Evolutionary conservation across 2,888 invertebrate species (phyloP), one percentile per base, ranked within the genome.

Genomic region (Patella caerulea): DNA sequence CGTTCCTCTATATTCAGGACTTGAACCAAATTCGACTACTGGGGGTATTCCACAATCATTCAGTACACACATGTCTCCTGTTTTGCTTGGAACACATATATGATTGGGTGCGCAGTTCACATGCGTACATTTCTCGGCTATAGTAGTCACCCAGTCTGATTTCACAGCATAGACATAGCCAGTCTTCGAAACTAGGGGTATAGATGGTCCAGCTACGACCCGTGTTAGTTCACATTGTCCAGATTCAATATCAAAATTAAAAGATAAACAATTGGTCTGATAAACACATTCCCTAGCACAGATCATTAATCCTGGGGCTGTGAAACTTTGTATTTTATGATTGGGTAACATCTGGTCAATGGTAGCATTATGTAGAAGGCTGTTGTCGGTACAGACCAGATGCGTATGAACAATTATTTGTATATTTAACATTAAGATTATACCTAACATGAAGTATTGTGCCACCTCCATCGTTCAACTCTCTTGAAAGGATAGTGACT

Each of bases 231-330:
- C 59, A 59, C 59, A 59, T 59, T 7, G 17, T 59, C 59, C 59
- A 59, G 59, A n/a, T 59, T 59, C 17, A 4, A 14, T 59, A 59
- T 59, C 19, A 19, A 12, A 59, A 59, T 59, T 59, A 59, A 59
- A 59, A 5, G 59, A 59, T 59, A 59, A 59, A 59, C 59, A 59
- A 7, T 59, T 59, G 0, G 59, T 59, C 19, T 59, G 59, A 15
- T 59, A 59, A 59, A 59, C 65, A 65, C 65, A 65, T 65, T 65
- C 65, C 19, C 24, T 65, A 65, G 19, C 65, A 65, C 65, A 65
- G n/a, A 19, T 65, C 65, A 65, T 65, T 19, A 65, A 29, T 29
- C 29, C 29, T 2, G 29, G 29, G 3, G 29, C 29, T 29, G 2
- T 29, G 29, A 29, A 29, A 29, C 29, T 29, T 29, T 29, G 29